Evolutionary conservation across 2,797 vertebrate species (phyloP), one percentile per base, ranked within the genome.

Genomic region (Harpagifer antarcticus): DNA sequence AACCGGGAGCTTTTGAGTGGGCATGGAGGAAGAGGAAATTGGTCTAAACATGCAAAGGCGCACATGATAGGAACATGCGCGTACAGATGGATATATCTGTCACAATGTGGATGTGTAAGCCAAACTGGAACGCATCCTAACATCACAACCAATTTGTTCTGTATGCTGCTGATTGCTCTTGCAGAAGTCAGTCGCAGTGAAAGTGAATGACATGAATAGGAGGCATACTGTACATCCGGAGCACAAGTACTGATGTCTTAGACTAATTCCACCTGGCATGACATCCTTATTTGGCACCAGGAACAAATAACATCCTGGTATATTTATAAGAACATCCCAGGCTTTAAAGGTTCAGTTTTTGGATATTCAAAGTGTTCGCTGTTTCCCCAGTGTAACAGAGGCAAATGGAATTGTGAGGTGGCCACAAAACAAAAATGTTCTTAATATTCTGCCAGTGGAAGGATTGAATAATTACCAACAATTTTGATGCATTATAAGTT

Each of bases 1-100:
- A 81, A 76, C 61, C 14, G 40, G 56, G 50, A 69, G 79, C 53
- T 8, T 90, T 82, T 62, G 88, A 86, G 83, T 87, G 86, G 84
- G 83, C 65, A 61, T 7, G 64, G 45, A 81, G 68, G 69, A 78
- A 49, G 72, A 76, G 69, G 69, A 89, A 83, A 87, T 76, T 20
- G 77, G 68, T 68, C 52, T 63, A 68, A 86, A 84, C 76, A 57
- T 49, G 76, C 64, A 57, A n/a, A 58, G 45, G 66, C 19, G 9
- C 48, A 33, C 42, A 15, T 33, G 56, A 52, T 9, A 70, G 48
- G 74, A n/a, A 50, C 1, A 43, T 33, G 66, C 43, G 49, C 3
- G 5, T 52, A 17, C 56, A 62, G 65, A 79, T 69, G 55, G 62
- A 80, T 78, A 12, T 33, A 75, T 57, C 62, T 76, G 74, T 77